phyloP scores from a whole-genome alignment of 2,888 invertebrate genomes.

The Pammene fasciana region DNA sequence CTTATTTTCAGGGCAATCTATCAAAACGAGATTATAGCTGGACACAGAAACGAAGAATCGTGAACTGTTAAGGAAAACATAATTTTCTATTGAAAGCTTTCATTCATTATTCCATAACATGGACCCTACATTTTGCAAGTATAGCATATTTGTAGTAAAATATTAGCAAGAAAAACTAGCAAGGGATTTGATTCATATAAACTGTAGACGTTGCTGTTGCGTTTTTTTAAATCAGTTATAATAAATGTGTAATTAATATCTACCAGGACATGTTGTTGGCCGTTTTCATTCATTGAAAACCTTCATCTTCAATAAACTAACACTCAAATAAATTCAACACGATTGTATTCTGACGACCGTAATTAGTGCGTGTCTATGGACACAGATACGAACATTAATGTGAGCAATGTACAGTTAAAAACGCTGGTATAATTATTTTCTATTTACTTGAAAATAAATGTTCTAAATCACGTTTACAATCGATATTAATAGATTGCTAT shows the following conservation, averaged over 20 bases:
- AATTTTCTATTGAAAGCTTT: not conserved
- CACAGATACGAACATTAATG: conserved; percentile 12
- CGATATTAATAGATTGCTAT: too few species aligned
- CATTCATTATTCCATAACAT: not conserved
- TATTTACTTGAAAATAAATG: not conserved
- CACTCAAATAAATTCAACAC: not conserved
- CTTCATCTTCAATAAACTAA: not conserved
- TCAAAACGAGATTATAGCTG: conserved; percentile 24
- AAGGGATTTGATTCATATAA: too few species aligned
- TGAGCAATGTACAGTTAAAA: conserved; percentile 6
- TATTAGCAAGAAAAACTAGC: too few species aligned
- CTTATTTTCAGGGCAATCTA: conserved; percentile 27
- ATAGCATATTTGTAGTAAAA: too few species aligned
- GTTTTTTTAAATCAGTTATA: too few species aligned
- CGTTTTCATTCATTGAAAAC: too few species aligned
- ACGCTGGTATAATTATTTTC: not conserved
- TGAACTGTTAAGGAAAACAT: not conserved
- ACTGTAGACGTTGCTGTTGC: too few species aligned
- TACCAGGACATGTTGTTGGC: too few species aligned
- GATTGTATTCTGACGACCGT: not conserved
- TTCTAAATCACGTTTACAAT: not conserved
- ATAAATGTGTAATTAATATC: too few species aligned
- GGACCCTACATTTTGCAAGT: not conserved
- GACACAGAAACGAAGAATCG: not conserved
- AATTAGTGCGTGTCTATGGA: conserved; percentile 16